phyloP scores from a whole-genome alignment of 2,888 invertebrate species.

The Rhagophthalmus giganteus region DNA sequence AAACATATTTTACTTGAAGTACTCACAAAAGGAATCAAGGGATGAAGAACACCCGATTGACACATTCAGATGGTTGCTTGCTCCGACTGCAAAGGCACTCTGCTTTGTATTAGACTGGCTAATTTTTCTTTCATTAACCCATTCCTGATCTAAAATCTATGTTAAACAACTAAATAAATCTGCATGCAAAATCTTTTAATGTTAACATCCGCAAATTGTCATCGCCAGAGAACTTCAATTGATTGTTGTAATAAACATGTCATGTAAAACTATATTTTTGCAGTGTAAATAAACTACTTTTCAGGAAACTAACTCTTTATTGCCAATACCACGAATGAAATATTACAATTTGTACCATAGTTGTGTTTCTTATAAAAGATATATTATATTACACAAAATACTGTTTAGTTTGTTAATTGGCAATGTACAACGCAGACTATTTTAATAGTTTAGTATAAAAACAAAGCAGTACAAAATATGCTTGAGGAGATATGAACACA shows the following conservation, averaged over 20 bases:
- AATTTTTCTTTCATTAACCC: too few species aligned
- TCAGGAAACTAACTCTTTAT: slow-evolving; percentile 57
- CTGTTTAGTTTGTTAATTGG: slow-evolving; percentile 40
- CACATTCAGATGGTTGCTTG: neutral
- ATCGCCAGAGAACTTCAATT: too few species aligned
- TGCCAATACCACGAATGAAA: slow-evolving; percentile 54
- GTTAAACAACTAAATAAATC: too few species aligned
- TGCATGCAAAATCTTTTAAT: too few species aligned
- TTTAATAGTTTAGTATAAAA: slow-evolving; percentile 41
- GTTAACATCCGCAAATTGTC: too few species aligned
- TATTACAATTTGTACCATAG: slow-evolving; percentile 51
- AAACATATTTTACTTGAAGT: neutral
- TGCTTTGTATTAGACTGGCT: too few species aligned
- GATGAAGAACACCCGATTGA: too few species aligned
- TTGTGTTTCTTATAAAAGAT: slow-evolving; percentile 28
- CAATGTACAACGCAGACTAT: slow-evolving; percentile 38
- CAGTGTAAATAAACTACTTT: neutral
- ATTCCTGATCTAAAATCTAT: too few species aligned
- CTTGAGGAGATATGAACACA: slow-evolving; percentile 51
- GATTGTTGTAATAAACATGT: too few species aligned
- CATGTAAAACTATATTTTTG: too few species aligned
- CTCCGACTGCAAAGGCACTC: neutral
- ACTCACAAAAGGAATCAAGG: neutral
- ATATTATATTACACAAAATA: slow-evolving; percentile 27
- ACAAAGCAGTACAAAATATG: slow-evolving; percentile 48